Base-by-base conservation (phyloP, 2,888 invertebrate species). In the Pristionchus entomophagus region DNA sequence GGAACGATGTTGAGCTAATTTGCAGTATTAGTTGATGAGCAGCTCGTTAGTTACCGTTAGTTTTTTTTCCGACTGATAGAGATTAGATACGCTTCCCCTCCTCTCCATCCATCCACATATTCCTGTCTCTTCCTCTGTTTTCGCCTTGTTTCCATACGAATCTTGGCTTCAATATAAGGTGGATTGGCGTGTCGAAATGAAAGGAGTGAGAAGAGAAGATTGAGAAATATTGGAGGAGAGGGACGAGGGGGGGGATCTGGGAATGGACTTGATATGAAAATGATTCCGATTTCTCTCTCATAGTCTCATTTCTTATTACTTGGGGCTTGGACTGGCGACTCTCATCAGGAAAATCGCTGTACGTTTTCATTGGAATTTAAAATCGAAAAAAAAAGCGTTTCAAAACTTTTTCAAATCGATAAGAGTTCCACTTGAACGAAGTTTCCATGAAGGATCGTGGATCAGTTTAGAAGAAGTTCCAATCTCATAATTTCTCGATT, bases 121-220 rank as follows among this genome's bases (percentile, higher is more conserved):
- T 35, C 53, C 80, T 5, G 51, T 53, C 29, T 29, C 51, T 51
- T 29, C 6, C 14, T 80, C n/a, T 80, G 32, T 80, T 80, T 35
- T 53, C 51, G 22, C 1, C 35, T 19, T 80, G 35, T 80, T 80
- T 80, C 80, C 53, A 2, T 78, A 19, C 19, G 29, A 17, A 29
- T n/a, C 51, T 53, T 45, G 78, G 29, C 41, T 80, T 41, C 38
- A 45, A 49, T 51, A 49, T 51, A 5, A 29, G 29, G 1, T 6
- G n/a, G 51, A 51, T 80, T 80, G 29, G 53, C 53, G 53, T 80
- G 80, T 26, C 41, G 73, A 65, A 65, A 65, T 19, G 65, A 65
- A 26, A 59, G 26, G 65, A 65, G 65, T 35, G 45, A 19, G 77
- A 45, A 26, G 45, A 35, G 45, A 45, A 77, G 77, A 78, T 49